A percentile compares a stretch with the other conserved stretches of the same genome.
These are phyloP conservation scores for Drosophila parvula DNA, from an alignment of 1,140 invertebrate species.

Conservation along the genomic window DNA sequence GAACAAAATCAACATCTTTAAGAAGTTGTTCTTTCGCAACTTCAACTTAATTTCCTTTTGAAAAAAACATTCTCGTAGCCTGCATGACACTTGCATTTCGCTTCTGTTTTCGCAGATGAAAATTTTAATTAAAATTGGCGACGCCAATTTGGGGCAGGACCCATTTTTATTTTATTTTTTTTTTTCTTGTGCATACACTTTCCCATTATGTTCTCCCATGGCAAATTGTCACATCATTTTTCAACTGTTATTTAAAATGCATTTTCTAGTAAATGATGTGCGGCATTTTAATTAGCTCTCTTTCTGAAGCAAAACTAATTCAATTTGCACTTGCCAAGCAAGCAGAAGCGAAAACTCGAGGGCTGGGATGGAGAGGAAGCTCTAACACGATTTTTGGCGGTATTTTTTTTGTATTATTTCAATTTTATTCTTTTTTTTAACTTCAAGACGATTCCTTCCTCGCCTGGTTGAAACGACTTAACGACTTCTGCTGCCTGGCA, in stretches of 20 bases:
- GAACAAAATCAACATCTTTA: constrained; percentile 18
- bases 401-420: constrained; percentile 33
- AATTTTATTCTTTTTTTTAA: constrained; percentile 29
- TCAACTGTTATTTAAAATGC: constrained; percentile 75
- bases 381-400: constrained; percentile 37
- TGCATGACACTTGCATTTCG: constrained; percentile 3
- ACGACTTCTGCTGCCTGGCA: constrained; percentile 67
- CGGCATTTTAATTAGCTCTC: constrained; percentile 74
- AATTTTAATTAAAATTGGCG: constrained; percentile 51
- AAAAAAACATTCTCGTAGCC: constrained; percentile 3
- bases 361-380: not conserved
- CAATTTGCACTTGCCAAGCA: constrained; percentile 54
- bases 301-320: constrained; percentile 56
- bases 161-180: constrained; percentile 1
- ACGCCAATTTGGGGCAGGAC: constrained; percentile 12
- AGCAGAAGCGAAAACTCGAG: constrained; percentile 6
- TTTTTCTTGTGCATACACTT: constrained; percentile 5
- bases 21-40: constrained; percentile 6
- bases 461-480: constrained; percentile 71
- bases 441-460: constrained; percentile 44
- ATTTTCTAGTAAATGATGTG: constrained; percentile 72
- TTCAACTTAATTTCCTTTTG: constrained; percentile 11
- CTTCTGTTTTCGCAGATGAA: not conserved
- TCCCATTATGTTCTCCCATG: constrained; percentile 12
- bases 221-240: constrained; percentile 59